These are phyloP conservation scores for Saccopteryx bilineata DNA, from an alignment of 2,113 vertebrate genomes.

Conservation along the genomic window DNA sequence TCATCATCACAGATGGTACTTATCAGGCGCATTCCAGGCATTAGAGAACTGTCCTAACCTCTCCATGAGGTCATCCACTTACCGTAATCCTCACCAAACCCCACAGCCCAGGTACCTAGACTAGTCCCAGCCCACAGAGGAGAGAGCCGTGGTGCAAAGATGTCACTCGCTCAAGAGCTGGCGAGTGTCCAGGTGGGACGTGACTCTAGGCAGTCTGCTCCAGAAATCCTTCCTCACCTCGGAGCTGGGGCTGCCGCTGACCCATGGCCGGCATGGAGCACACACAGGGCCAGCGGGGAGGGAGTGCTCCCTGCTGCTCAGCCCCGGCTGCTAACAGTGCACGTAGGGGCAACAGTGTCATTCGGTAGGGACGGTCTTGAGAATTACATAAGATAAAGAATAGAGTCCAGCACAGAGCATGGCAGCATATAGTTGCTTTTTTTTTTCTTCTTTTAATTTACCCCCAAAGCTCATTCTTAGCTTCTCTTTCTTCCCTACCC, in stretches of 20 bases:
- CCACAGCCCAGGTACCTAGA: too few relatives aligned
- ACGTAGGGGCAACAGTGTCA: fast-evolving
- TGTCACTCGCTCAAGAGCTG: neutral
- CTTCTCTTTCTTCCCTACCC: neutral
- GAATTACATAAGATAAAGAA: fast-evolving
- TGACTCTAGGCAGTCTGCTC: neutral
- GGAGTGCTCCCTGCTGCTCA: fast-evolving
- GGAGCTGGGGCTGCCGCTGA: fast-evolving
- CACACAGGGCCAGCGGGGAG: fast-evolving
- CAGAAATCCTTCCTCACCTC: neutral
- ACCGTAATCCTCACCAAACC: neutral
- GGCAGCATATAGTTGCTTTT: fast-evolving
- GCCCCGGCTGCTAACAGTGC: neutral
- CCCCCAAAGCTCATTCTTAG: neutral
- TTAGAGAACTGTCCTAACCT: neutral
- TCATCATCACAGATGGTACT: neutral
- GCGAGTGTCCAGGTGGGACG: neutral
- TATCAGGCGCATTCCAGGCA: neutral
- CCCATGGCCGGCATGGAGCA: neutral
- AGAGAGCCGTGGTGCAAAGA: neutral
- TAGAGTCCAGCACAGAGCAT: fast-evolving
- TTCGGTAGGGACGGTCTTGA: neutral
- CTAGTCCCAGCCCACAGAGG: neutral
- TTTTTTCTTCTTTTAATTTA: neutral
- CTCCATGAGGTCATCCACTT: neutral